A percentile compares a stretch with the other conserved stretches of the same genome.
phyloP scores from a whole-genome alignment of 2,888 invertebrate species.

The Megastigmus dorsalis region DNA sequence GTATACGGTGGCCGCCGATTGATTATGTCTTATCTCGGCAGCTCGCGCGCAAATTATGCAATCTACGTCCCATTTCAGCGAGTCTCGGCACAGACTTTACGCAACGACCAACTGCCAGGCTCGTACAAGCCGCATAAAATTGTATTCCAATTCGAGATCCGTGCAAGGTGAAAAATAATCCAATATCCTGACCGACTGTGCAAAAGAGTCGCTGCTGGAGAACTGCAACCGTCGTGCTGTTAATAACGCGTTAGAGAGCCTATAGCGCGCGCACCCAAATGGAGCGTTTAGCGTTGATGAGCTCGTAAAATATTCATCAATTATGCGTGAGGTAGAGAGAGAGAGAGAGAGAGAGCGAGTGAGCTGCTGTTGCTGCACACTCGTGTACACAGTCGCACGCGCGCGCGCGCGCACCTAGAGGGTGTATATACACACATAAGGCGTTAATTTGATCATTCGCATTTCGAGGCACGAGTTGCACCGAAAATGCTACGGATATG shows the following conservation, averaged over 20 bases:
- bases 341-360: no score
- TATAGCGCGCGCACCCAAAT: background rate
- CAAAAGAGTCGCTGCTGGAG: no score
- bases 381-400: no score
- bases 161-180: background rate
- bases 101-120: background rate
- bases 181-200: background rate
- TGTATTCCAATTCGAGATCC: background rate
- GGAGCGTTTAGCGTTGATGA: background rate
- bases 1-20: no score
- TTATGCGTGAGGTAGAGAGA: no score
- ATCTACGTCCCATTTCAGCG: background rate
- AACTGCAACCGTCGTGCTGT: background rate
- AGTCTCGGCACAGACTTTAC: no score
- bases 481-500: background rate
- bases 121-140: background rate
- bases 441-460: constrained; percentile 27
- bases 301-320: constrained; percentile 30
- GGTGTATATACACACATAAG: no score
- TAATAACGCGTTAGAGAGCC: background rate
- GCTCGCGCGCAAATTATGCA: constrained; percentile 4
- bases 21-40: background rate
- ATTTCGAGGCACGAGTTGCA: background rate
- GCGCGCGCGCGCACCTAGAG: no score
- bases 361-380: no score